Evolutionary conservation across 2,797 vertebrate genomes (phyloP).

Genomic region (Sciurus carolinensis): DNA sequence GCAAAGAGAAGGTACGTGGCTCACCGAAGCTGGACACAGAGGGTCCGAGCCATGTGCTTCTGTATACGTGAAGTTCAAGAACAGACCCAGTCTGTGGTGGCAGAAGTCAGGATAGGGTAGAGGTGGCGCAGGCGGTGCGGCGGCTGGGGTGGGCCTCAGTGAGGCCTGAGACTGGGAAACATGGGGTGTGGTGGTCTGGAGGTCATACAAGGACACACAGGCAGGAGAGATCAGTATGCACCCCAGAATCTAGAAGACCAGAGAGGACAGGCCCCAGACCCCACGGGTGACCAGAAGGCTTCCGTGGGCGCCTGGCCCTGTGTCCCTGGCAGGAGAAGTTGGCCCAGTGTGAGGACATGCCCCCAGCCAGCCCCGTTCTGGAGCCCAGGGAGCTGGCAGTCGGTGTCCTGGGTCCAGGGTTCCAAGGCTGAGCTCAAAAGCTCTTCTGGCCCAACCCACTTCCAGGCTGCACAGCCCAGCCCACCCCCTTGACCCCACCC

Average conservation of each 20-base stretch:
- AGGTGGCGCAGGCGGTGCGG: accelerated
- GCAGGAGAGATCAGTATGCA: no score
- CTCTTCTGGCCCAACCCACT: background rate
- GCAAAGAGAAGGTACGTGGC: accelerated
- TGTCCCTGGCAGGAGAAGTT: background rate
- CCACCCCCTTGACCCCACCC: background rate
- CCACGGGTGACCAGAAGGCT: no score
- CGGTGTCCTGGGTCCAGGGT: no score
- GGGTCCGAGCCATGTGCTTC: background rate
- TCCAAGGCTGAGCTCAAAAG: background rate
- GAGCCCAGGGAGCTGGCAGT: accelerated
- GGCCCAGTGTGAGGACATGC: background rate
- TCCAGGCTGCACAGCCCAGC: background rate
- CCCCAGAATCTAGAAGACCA: background rate
- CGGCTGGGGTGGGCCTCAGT: background rate
- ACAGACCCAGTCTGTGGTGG: accelerated
- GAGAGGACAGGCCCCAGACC: background rate
- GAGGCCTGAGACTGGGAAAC: background rate
- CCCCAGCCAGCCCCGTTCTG: background rate
- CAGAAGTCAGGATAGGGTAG: background rate
- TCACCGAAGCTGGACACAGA: accelerated
- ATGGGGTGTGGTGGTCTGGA: accelerated
- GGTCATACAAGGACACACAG: accelerated
- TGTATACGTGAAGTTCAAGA: background rate
- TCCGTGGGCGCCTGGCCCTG: background rate